Percentiles rank a stretch among this genome's conserved stretches.
Evolutionary conservation across 2,797 vertebrate species (phyloP).

Genomic region (Amphiprion clarkii): DNA sequence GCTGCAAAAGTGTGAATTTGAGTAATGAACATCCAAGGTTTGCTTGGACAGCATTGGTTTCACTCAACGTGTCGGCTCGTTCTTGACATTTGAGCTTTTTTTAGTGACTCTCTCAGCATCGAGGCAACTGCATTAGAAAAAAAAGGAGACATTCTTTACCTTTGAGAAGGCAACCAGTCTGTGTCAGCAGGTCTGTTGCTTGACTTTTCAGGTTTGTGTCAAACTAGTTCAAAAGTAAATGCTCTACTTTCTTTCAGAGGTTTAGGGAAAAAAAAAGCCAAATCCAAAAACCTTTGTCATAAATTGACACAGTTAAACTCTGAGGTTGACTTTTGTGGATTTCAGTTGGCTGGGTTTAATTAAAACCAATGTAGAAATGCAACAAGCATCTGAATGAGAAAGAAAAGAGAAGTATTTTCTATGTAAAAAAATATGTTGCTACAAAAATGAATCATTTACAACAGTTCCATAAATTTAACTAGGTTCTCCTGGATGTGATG

Average conservation of each 20-base stretch:
- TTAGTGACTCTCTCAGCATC: background rate
- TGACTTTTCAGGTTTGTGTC: background rate
- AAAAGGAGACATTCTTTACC: constrained; percentile 1
- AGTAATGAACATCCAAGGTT: constrained; percentile 59
- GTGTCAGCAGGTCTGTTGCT: background rate
- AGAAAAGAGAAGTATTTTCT: background rate
- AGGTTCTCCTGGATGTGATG: background rate
- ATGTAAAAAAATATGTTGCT: background rate
- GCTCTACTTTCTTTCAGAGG: background rate
- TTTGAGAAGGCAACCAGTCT: background rate
- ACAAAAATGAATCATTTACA: background rate
- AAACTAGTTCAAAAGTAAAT: constrained; percentile 1
- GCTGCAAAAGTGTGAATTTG: constrained; percentile 45
- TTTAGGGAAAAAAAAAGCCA: constrained; percentile 1
- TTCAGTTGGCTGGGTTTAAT: constrained; percentile 32
- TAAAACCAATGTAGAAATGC: constrained; percentile 16
- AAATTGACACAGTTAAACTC: constrained; percentile 11
- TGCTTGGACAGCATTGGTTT: constrained; percentile 44
- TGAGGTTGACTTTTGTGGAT: constrained; percentile 17
- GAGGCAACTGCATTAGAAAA: background rate
- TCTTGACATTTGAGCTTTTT: constrained; percentile 16
- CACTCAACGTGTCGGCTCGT: constrained; percentile 23
- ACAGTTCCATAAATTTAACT: background rate
- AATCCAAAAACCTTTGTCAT: constrained; percentile 17
- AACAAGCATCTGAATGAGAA: constrained; percentile 7